Base-by-base conservation (phyloP, 1,140 invertebrate genomes). In the Drosophila insularis region DNA sequence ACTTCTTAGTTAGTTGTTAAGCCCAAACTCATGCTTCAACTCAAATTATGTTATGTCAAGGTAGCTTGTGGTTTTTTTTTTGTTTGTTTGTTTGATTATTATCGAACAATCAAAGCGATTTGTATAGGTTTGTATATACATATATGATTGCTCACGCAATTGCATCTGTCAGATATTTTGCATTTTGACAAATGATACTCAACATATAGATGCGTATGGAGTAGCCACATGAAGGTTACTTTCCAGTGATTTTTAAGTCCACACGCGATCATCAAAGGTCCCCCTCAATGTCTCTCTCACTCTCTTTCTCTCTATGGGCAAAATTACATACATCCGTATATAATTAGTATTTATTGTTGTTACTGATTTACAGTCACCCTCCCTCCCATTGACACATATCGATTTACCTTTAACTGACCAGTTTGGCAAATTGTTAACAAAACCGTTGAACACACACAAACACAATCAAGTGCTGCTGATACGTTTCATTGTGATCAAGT, bases 131-230 rank as follows among this genome's bases (percentile, higher is more conserved):
- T 67, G 59, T n/a, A 31, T 35, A 43, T 17, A 46, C 31, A 31
- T 43, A 67, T 35, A 59, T 50, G 70, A 68, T 39, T 64, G 13
- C 59, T 40, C 74, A 78, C 60, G 75, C 71, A 67, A 71, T 19
- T 56, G 59, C 54, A 74, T 55, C 63, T 74, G 56, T 56, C 71
- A 74, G 58, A 74, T 69, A 68, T 50, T 56, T 46, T 71, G 37
- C 55, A 58, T 58, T 50, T 74, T 58, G 65, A 74, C 66, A 74
- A 77, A 74, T 74, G 74, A 76, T 73, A 39, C 60, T 71, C 55
- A 61, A 69, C 61, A 4, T 11, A 56, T 77, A 50, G 50, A 58
- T 77, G 74, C 74, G 74, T 77, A 62, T 53, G 65, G 65, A 23
- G 63, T 63, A 54, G 31, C 19, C 35, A 23, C 40, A 27, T 40